Percentiles rank a stretch among this genome's conserved stretches.
Evolutionary conservation across 2,113 vertebrate species (phyloP).

Genomic region (Brevimyrus niger): DNA sequence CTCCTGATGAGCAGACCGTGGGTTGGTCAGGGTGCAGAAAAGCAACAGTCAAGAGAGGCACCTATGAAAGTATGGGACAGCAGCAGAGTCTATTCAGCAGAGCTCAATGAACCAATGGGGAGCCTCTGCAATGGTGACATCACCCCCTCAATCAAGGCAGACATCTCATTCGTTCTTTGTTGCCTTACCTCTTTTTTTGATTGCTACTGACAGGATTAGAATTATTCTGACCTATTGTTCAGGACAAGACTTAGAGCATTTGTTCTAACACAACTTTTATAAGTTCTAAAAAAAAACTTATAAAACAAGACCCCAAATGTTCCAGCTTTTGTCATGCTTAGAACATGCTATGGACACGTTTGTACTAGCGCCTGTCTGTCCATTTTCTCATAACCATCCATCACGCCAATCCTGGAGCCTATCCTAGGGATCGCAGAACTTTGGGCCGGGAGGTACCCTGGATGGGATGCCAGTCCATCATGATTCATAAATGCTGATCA

Average conservation of each 20-base stretch:
- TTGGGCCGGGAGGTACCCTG: background rate
- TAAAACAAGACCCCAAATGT: background rate
- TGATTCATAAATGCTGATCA: background rate
- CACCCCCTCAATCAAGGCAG: background rate
- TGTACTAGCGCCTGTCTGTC: background rate
- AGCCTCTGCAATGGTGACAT: background rate
- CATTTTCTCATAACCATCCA: background rate
- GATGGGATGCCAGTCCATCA: background rate
- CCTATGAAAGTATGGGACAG: background rate
- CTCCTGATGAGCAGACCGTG: background rate
- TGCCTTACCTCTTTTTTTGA: background rate
- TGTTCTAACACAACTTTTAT: background rate
- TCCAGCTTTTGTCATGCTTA: background rate
- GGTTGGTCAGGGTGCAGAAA: background rate
- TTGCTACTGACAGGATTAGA: background rate
- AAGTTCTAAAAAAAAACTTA: background rate
- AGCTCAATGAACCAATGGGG: background rate
- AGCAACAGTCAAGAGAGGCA: background rate
- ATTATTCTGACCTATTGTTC: background rate
- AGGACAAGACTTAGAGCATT: background rate
- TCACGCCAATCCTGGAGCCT: background rate
- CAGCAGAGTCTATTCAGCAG: background rate
- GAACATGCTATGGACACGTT: background rate
- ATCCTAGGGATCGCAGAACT: background rate
- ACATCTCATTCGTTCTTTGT: background rate